Conservation (phyloP, 2,113 vertebrate genomes). For the Cynoglossus semilaevis region DNA sequence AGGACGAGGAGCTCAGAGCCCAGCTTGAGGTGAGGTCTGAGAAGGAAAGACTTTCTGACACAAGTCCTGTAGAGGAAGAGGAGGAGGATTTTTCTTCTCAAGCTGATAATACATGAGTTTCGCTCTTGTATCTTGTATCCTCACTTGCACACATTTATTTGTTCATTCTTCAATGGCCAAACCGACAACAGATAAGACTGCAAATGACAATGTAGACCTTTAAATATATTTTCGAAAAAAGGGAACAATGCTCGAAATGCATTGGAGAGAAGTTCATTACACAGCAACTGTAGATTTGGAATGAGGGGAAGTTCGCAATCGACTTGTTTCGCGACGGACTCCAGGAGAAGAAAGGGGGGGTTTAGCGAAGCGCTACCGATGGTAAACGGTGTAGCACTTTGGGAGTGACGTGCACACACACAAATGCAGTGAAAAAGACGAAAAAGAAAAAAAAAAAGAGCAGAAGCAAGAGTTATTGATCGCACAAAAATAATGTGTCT, state of each 20-base stretch:
- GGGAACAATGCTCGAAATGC: conserved; percentile 77
- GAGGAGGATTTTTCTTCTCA: conserved; percentile 77
- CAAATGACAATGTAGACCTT: conserved; percentile 77
- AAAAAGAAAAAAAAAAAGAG: conserved; percentile 19
- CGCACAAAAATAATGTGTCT: conserved; percentile 37
- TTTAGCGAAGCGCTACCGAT: conserved; percentile 49
- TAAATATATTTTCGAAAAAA: conserved; percentile 80
- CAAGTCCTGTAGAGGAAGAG: conserved; percentile 78
- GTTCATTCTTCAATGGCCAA: conserved; percentile 68
- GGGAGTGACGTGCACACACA: conserved; percentile 68
- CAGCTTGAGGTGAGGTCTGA: conserved; percentile 45
- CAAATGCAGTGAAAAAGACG: conserved; percentile 56
- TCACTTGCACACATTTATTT: conserved; percentile 62
- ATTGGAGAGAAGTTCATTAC: conserved; percentile 77
- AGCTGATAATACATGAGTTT: conserved; percentile 78
- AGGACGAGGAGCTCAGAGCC: conserved; percentile 64
- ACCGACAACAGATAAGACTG: conserved; percentile 75
- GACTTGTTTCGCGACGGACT: conserved; percentile 55
- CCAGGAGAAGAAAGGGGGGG: conserved; percentile 50
- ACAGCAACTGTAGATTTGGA: conserved; percentile 84
- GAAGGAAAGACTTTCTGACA: conserved; percentile 71
- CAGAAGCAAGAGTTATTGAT: conserved; percentile 24
- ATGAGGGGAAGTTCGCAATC: conserved; percentile 51
- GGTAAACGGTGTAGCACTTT: conserved; percentile 75
- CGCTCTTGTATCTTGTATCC: conserved; percentile 50